Conservation (phyloP, 2,888 invertebrate genomes). For the Euzophera pinguis region DNA sequence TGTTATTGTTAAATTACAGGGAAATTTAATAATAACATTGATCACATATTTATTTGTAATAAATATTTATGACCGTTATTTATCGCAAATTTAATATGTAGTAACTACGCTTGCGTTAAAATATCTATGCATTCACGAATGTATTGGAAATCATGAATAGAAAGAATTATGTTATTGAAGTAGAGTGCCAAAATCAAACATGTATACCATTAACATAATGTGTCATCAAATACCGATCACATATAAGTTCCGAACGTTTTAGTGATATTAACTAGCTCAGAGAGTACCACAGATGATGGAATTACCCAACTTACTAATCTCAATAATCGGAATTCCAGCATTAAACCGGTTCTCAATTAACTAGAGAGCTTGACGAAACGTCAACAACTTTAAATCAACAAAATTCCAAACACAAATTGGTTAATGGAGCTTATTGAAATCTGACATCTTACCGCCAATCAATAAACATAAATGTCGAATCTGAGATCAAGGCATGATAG, state of each 20-base stretch:
- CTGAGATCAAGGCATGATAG: slow-evolving; percentile 57
- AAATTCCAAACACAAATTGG: slow-evolving; percentile 66
- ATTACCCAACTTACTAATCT: slow-evolving; percentile 25
- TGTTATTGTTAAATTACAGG: no score
- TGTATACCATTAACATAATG: neutral
- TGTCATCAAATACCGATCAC: neutral
- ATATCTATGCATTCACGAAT: no score
- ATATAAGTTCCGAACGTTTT: slow-evolving; percentile 2
- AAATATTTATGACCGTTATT: no score
- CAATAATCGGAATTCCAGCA: slow-evolving; percentile 31
- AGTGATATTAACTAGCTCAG: slow-evolving; percentile 8
- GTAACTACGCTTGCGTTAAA: no score
- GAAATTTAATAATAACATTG: no score
- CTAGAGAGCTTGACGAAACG: slow-evolving; percentile 42
- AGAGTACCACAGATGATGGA: slow-evolving; percentile 12
- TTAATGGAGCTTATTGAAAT: slow-evolving; percentile 73
- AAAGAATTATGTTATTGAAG: no score
- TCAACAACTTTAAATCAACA: slow-evolving; percentile 57
- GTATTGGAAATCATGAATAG: no score
- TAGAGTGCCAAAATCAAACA: no score
- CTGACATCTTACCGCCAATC: slow-evolving; percentile 60
- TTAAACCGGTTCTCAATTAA: slow-evolving; percentile 50
- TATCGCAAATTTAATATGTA: no score
- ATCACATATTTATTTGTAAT: no score
- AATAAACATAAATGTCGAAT: slow-evolving; percentile 73